These are phyloP conservation scores for Eristalinus sepulchralis DNA, from an alignment of 2,888 invertebrate genomes.

Conservation along the genomic window DNA sequence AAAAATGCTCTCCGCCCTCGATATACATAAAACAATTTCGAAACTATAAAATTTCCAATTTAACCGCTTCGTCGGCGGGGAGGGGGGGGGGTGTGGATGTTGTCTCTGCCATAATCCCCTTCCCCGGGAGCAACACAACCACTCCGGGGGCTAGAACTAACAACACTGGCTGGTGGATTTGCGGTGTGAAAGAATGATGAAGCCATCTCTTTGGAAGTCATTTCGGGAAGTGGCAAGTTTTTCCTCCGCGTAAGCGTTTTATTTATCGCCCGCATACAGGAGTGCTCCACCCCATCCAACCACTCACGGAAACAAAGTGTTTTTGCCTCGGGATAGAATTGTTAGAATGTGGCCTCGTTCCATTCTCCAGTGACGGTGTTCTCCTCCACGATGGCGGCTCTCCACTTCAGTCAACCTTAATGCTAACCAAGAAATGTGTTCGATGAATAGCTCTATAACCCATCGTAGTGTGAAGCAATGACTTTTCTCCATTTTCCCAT, in stretches of 20 bases:
- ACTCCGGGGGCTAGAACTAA: background rate
- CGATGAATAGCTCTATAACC: conserved; percentile 57
- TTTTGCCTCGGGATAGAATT: conserved; percentile 39
- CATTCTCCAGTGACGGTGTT: background rate
- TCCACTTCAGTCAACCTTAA: conserved; percentile 22
- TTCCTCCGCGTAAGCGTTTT: conserved; percentile 64
- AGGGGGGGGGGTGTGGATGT: background rate
- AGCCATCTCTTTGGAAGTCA: conserved; percentile 64
- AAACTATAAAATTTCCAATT: conserved; percentile 71
- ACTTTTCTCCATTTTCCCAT: conserved; percentile 21
- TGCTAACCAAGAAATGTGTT: conserved; percentile 61
- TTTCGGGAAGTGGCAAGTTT: conserved; percentile 63
- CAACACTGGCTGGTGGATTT: background rate
- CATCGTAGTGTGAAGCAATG: conserved; percentile 47
- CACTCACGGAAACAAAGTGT: background rate
- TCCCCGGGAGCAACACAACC: background rate
- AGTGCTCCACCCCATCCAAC: background rate
- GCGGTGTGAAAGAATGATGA: conserved; percentile 37
- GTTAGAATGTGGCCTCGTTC: conserved; percentile 31
- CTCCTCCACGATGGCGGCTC: background rate
- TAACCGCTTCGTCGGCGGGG: conserved; percentile 25
- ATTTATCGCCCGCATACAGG: conserved; percentile 58
- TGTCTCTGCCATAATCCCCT: background rate
- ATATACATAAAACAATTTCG: conserved; percentile 64
- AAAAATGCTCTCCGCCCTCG: conserved; percentile 41